Base-by-base conservation (phyloP, 2,888 invertebrate species). In the Deroplatys truncata region DNA sequence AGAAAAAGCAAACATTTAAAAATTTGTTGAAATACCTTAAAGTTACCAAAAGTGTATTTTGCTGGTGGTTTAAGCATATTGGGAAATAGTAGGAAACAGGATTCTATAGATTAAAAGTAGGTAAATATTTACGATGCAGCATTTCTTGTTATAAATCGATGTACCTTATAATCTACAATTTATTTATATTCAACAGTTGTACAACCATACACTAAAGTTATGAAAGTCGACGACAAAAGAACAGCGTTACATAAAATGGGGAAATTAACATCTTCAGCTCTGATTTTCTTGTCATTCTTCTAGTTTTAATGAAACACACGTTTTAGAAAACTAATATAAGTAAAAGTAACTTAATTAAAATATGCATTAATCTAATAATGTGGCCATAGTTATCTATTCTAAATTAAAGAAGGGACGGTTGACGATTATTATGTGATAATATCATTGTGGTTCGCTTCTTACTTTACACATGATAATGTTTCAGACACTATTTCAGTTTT, bases 131-230 rank as follows among this genome's bases (percentile, higher is more conserved):
- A 72, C 20, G 56, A 72, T 72, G 56, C 16, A 72, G 56, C 25
- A 72, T 20, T 72, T 72, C 56, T 72, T 72, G 56, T 72, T 72
- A 25, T 72, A 25, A 72, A 72, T 72, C 7, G 56, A 1, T 20
- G 56, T 72, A 25, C 56, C 56, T 72, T 89, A 85, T 85, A 84
- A 43, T 87, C 90, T 88, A 88, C 82, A 88, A 86, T 88, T 90
- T 88, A 90, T 90, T 88, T 28, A 89, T 89, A 87, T 90, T 89
- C 83, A 87, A 90, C 89, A 90, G 88, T 86, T 90, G 89, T 90
- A 90, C 90, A 90, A 84, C 89, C 87, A 90, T 86, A 89, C 82
- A 90, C 89, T 84, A 56, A 84, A 87, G 28, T 86, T 89, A 72
- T 87, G 84, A 88, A 88, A 89, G 84, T 20, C 86, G 86, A 87